These are phyloP conservation scores for Argyresthia goedartella DNA, from an alignment of 2,888 invertebrate genomes.

Conservation along the genomic window DNA sequence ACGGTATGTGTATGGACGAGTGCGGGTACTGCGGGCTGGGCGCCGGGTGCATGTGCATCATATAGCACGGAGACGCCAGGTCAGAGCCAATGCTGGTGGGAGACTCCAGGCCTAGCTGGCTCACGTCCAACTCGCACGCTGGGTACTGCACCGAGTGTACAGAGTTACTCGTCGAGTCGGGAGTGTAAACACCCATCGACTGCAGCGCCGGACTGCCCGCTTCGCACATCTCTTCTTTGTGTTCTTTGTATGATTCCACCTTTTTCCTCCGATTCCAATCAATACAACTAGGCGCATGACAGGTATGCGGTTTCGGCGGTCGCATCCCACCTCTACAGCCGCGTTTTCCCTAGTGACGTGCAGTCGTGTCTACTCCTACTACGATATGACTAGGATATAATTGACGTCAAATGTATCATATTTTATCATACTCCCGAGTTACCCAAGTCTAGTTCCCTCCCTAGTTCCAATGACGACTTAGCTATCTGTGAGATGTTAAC, in stretches of 20 bases:
- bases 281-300: too few species aligned
- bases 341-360: too few species aligned
- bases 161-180: conserved; percentile 86
- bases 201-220: conserved; percentile 73
- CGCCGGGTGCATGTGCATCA: conserved; percentile 68
- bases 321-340: too few species aligned
- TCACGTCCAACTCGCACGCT: conserved; percentile 87
- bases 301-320: too few species aligned
- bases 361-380: too few species aligned
- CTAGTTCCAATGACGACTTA: neutral
- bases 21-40: conserved; percentile 73
- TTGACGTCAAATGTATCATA: too few species aligned
- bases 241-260: conserved; percentile 48
- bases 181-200: conserved; percentile 89
- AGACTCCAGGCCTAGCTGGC: conserved; percentile 87
- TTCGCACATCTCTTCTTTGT: conserved; percentile 56
- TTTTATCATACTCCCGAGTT: too few species aligned
- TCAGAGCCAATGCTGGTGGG: conserved; percentile 91
- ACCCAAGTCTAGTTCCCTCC: too few species aligned
- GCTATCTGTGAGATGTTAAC: too few species aligned
- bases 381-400: too few species aligned
- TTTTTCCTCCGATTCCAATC: too few species aligned
- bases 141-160: conserved; percentile 84
- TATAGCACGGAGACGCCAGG: conserved; percentile 85
- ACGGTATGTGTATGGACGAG: conserved; percentile 59